Base-by-base conservation (phyloP, 2,113 vertebrate species). In the Lamprotornis superbus region DNA sequence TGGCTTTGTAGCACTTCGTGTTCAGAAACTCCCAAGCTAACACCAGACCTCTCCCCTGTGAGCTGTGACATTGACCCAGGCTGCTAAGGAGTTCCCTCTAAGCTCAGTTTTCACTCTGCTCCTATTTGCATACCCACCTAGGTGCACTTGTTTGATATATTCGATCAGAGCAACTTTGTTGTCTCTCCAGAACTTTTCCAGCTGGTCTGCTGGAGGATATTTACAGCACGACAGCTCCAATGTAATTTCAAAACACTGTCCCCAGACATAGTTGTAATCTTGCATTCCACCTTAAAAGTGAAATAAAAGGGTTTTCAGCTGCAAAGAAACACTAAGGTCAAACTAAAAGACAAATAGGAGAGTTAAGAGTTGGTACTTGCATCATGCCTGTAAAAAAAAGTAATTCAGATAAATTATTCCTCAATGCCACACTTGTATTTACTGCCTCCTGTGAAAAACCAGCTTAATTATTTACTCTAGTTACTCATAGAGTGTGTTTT, bases 251-350 rank as follows among this genome's bases (percentile, higher is more conserved):
- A 99, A 97, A 96, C 99, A 99, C 79, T 99, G 99, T 81, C 97
- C 98, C 98, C 98, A 99, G 93, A 99, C 65, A 5, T 99, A 99
- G 97, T 99, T 99, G 95, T 99, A 99, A 96, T 99, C 99, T 97
- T 99, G 99, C 99, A 99, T 99, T 71, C 99, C 99, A 94, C 99
- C 99, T 99, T 74, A 94, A 75, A 96, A 86, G 73, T 30, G 94
- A 97, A 61, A 88, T 52, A 60, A 96, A 96, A 56, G 79, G 30
- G 52, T 57, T 60, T 80, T 93, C 31, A 87, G 59, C 24, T 57
- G 35, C 52, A 65, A 67, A 89, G 90, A 42, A 56, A 18, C 24
- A 73, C 22, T 28, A 60, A 77, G 30, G 28, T 70, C 68, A 85
- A 88, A 68, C 44, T 37, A 83, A 40, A 80, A 64, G 35, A 64